These are phyloP conservation scores for Myiagra hebetior DNA, from an alignment of 2,113 vertebrate genomes.

Conservation along the genomic window DNA sequence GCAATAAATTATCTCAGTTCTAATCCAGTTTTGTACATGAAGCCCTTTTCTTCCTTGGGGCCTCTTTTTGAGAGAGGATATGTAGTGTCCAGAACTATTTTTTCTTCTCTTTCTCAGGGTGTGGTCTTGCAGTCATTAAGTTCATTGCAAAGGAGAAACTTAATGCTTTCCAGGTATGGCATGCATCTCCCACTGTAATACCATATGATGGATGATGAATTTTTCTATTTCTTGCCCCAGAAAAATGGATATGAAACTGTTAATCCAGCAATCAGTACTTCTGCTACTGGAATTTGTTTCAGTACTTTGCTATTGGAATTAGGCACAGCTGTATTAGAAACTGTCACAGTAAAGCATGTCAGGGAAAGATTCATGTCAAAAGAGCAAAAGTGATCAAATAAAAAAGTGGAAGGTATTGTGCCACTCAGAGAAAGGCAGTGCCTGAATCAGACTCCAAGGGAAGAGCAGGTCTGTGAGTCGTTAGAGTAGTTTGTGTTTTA, in stretches of 20 bases:
- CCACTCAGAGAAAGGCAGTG: neutral
- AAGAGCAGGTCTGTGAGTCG: neutral
- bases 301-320: neutral
- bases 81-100: neutral
- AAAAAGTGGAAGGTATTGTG: neutral
- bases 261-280: neutral
- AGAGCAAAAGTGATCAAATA: constrained; percentile 31
- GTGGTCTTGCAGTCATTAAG: neutral
- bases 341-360: neutral
- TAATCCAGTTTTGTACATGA: neutral
- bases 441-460: neutral
- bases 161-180: neutral
- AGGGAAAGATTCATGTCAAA: constrained; percentile 4
- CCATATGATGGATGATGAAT: neutral
- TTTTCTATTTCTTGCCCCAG: neutral
- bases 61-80: neutral
- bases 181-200: neutral
- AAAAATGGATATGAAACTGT: neutral
- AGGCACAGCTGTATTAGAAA: constrained; percentile 29
- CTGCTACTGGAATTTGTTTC: constrained; percentile 3
- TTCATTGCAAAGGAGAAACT: neutral
- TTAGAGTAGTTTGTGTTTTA: neutral
- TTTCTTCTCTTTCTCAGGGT: neutral
- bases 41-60: neutral
- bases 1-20: neutral